Evolutionary conservation across 2,888 invertebrate genomes (phyloP).

Genomic region (Drosophila melanocephala): DNA sequence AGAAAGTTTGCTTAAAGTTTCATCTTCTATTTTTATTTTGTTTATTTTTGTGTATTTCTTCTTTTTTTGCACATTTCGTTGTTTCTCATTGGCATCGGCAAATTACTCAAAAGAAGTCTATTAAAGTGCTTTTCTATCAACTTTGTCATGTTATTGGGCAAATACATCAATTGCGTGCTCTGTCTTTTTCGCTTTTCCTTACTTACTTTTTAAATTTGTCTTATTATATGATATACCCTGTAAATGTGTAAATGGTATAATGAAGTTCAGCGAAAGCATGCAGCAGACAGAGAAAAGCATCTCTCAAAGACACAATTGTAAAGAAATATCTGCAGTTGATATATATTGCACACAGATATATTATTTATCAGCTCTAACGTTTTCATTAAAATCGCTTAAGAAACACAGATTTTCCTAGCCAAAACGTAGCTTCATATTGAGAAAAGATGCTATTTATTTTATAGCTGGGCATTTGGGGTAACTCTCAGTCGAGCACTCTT

Average conservation of each 20-base stretch:
- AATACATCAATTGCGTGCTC: conserved; percentile 24
- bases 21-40: not conserved
- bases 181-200: not conserved
- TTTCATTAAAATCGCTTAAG: not conserved
- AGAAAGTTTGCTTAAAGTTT: conserved; percentile 10
- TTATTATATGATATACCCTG: not conserved
- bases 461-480: not conserved
- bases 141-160: conserved; percentile 38
- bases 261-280: not conserved
- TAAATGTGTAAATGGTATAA: no score
- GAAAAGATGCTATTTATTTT: not conserved
- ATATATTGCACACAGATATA: not conserved
- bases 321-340: not conserved
- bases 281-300: no score
- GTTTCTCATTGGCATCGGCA: conserved; percentile 8
- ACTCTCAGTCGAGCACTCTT: not conserved
- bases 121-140: conserved; percentile 38
- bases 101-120: conserved; percentile 28
- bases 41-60: not conserved
- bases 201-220: conserved; percentile 1
- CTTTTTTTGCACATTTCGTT: not conserved
- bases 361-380: not conserved
- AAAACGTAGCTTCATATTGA: not conserved
- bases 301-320: not conserved
- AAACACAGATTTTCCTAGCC: not conserved